Percentiles rank a stretch among this genome's conserved stretches.
Conservation (phyloP, 2,113 vertebrate species). For the Malurus melanocephalus region DNA sequence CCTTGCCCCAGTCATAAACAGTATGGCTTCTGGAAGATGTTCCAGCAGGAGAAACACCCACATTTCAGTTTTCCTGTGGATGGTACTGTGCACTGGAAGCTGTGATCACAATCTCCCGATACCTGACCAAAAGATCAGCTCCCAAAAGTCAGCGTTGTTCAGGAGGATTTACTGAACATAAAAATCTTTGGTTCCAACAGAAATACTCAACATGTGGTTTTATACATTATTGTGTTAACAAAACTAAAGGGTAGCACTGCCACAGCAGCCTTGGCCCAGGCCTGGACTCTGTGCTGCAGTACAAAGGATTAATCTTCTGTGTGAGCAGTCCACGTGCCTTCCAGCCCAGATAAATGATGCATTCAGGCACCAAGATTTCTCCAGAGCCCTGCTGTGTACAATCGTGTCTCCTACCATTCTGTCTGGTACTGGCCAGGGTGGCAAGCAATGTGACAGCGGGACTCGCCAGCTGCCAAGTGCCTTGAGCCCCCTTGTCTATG, state of each 20-base stretch:
- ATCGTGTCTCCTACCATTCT: rapidly evolving
- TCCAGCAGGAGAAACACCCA: neutral
- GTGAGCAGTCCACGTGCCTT: neutral
- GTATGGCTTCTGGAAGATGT: neutral
- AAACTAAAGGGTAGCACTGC: neutral
- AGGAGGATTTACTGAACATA: neutral
- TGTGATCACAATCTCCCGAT: neutral
- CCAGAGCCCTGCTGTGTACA: rapidly evolving
- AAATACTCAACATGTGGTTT: neutral
- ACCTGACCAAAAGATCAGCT: neutral
- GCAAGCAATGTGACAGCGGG: neutral
- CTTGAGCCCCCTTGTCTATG: neutral
- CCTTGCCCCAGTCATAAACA: neutral
- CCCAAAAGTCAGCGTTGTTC: neutral
- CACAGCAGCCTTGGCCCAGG: neutral
- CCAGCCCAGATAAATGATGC: rapidly evolving
- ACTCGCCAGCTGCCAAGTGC: neutral
- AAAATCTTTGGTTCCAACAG: neutral
- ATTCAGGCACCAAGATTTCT: neutral
- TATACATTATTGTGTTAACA: neutral
- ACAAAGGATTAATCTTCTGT: neutral
- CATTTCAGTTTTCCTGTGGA: neutral
- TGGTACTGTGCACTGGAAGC: neutral
- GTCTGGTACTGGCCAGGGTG: neutral
- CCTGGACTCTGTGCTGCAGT: neutral